phyloP scores from a whole-genome alignment of 2,888 invertebrate genomes.

The Allygus modestus region DNA sequence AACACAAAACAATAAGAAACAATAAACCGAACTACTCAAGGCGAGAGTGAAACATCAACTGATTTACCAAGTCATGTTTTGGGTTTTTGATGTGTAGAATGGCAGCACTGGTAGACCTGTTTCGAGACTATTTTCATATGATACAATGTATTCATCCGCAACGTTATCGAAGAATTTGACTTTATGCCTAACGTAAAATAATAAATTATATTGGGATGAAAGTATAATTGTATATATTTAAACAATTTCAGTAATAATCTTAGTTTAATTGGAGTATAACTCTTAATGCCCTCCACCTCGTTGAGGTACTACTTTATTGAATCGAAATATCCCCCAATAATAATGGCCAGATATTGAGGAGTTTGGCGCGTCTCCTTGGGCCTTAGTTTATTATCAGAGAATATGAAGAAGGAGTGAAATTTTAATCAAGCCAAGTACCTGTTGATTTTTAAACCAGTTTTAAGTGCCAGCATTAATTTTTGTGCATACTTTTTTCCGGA shows the following conservation, averaged over 20 bases:
- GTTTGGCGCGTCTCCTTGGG: slow-evolving; percentile 66
- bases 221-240: not conserved
- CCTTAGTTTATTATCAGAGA: slow-evolving; percentile 58
- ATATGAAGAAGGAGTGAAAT: slow-evolving; percentile 39
- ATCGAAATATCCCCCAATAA: slow-evolving; percentile 58
- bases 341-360: slow-evolving; percentile 62
- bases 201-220: not conserved
- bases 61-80: slow-evolving; percentile 35
- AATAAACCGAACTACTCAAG: not conserved
- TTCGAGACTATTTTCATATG: slow-evolving; percentile 62
- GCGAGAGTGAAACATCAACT: slow-evolving; percentile 34
- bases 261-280: not conserved
- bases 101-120: slow-evolving; percentile 61
- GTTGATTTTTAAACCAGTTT: slow-evolving; percentile 37
- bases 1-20: not conserved
- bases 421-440: slow-evolving; percentile 25
- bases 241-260: not conserved
- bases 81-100: slow-evolving; percentile 50
- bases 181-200: not conserved
- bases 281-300: not conserved
- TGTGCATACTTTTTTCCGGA: slow-evolving; percentile 43
- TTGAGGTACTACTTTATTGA: slow-evolving; percentile 62
- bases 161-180: slow-evolving; percentile 11
- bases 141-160: slow-evolving; percentile 60
- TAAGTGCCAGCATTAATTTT: slow-evolving; percentile 35